These are phyloP conservation scores for Trachymyrmex cornetzi DNA, from an alignment of 1,140 invertebrate genomes.

Conservation along the genomic window DNA sequence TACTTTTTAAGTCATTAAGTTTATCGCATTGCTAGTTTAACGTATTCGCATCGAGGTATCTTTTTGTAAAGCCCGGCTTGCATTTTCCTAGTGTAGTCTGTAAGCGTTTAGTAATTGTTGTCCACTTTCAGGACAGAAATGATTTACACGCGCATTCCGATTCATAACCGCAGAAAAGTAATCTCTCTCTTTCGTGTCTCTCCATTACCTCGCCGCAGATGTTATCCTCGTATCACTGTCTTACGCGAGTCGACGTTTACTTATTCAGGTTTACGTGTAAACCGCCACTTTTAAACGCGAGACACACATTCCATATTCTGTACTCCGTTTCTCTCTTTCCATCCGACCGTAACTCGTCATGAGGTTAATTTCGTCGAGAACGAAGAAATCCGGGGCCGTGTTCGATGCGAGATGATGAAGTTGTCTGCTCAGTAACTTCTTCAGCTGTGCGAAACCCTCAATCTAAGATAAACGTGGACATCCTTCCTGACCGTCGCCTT, in stretches of 20 bases:
- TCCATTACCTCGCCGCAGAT: constrained; percentile 39
- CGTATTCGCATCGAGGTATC: neutral
- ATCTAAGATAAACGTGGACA: constrained; percentile 37
- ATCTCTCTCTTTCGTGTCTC: constrained; percentile 41
- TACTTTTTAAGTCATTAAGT: neutral
- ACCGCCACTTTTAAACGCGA: neutral
- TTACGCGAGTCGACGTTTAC: constrained; percentile 56
- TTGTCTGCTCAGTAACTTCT: neutral
- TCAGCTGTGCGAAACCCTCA: constrained; percentile 1
- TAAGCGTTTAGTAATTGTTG: constrained; percentile 12
- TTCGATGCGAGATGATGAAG: constrained; percentile 26
- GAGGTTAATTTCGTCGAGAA: constrained; percentile 10
- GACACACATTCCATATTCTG: constrained; percentile 10
- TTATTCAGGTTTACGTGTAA: constrained; percentile 57
- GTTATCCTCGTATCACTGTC: constrained; percentile 32
- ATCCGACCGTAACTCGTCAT: constrained; percentile 21
- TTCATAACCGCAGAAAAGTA: constrained; percentile 44
- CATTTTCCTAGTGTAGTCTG: neutral
- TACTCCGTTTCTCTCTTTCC: neutral
- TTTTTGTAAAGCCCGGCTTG: neutral
- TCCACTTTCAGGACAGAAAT: constrained; percentile 20
- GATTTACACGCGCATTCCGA: constrained; percentile 41
- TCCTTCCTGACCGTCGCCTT: neutral
- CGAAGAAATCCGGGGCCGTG: constrained; percentile 15
- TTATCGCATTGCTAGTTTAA: neutral